phyloP scores from a whole-genome alignment of 1,140 invertebrate genomes.

The Hycleus cichorii region DNA sequence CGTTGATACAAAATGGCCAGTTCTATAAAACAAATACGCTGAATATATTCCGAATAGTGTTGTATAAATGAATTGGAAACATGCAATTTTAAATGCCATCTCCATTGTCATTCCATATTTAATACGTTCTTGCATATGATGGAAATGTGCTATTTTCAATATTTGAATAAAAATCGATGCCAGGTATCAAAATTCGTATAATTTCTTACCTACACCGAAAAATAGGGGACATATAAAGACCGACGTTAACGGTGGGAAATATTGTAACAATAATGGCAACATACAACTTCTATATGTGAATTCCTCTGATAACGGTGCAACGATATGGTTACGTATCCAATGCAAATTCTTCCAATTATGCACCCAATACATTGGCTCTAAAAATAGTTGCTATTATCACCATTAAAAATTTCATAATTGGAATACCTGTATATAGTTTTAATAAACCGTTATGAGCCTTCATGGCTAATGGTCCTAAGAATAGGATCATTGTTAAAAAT shows the following conservation, averaged over 20 bases:
- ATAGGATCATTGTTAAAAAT: slow-evolving; percentile 74
- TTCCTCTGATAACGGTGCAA: slow-evolving; percentile 90
- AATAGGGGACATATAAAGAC: slow-evolving; percentile 84
- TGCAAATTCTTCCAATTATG: slow-evolving; percentile 54
- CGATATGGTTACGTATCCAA: slow-evolving; percentile 83
- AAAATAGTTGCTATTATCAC: slow-evolving; percentile 1
- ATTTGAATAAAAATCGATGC: neutral
- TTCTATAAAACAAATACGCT: slow-evolving; percentile 76
- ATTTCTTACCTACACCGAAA: slow-evolving; percentile 73
- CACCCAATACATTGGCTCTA: slow-evolving; percentile 25
- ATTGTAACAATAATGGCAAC: slow-evolving; percentile 81
- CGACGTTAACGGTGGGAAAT: slow-evolving; percentile 64
- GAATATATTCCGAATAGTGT: slow-evolving; percentile 91
- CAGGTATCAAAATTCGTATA: neutral
- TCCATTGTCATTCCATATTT: slow-evolving; percentile 60
- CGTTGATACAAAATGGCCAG: slow-evolving; percentile 82
- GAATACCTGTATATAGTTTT: slow-evolving; percentile 60
- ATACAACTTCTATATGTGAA: slow-evolving; percentile 86
- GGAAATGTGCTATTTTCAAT: slow-evolving; percentile 68
- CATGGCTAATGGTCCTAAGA: slow-evolving; percentile 73
- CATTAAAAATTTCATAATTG: neutral
- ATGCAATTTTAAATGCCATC: slow-evolving; percentile 59
- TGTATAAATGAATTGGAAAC: slow-evolving; percentile 89
- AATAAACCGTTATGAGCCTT: slow-evolving; percentile 61
- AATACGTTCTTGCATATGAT: slow-evolving; percentile 80